Percentiles rank a stretch among this genome's conserved stretches.
Conservation (phyloP, 1,140 invertebrate genomes). For the Drosophila funebris region DNA sequence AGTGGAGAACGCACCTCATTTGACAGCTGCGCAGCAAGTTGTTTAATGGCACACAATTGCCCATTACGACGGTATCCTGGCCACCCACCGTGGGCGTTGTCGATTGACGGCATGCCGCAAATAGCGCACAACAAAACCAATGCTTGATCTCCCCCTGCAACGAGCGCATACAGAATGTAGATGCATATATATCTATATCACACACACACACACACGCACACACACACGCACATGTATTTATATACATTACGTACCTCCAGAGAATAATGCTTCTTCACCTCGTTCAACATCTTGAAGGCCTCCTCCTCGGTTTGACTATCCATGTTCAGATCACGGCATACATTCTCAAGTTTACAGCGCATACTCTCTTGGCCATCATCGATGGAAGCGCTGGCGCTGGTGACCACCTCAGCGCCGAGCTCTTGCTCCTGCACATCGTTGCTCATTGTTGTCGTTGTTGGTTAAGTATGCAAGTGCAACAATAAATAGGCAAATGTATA, state of each 20-base stretch:
- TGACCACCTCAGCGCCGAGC: conserved; percentile 65
- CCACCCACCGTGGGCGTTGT: conserved; percentile 92
- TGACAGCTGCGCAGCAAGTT: conserved; percentile 94
- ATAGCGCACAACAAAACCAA: conserved; percentile 97
- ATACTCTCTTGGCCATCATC: conserved; percentile 55
- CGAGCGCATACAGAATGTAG: not conserved
- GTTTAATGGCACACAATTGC: conserved; percentile 96
- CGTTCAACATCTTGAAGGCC: conserved; percentile 59
- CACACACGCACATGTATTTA: not conserved
- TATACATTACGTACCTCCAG: conserved; percentile 62
- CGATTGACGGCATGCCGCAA: conserved; percentile 93
- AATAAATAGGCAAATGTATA: not conserved
- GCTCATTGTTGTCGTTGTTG: conserved; percentile 37
- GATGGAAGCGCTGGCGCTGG: conserved; percentile 30
- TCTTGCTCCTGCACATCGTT: conserved; percentile 64
- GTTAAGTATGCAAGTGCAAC: not conserved
- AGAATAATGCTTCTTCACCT: conserved; percentile 63
- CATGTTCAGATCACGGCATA: conserved; percentile 81
- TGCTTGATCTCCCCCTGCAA: conserved; percentile 94
- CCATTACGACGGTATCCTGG: conserved; percentile 89
- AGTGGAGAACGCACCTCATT: conserved; percentile 87
- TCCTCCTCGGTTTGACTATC: conserved; percentile 71
- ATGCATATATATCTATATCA: conserved; percentile 2
- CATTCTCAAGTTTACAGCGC: conserved; percentile 59
- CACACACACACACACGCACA: not conserved